Evolutionary conservation across 2,888 invertebrate genomes (phyloP), one percentile per base, ranked within the genome.

Genomic region (Macrosiphum euphorbiae): DNA sequence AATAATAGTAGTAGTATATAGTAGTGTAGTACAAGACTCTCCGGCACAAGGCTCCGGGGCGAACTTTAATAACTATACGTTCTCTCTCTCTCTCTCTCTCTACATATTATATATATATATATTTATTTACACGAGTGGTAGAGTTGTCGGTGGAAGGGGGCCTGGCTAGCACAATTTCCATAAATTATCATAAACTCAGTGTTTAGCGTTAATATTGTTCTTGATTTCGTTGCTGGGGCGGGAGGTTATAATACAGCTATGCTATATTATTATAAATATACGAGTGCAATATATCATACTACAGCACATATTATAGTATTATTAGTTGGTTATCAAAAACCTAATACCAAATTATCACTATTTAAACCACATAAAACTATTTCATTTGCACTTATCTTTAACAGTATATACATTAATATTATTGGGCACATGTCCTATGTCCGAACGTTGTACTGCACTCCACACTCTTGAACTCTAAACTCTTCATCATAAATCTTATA

Each of bases 121-220:
- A 78, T 58, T 0, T 91, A 67, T 85, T 16, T 85, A 55, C 24
- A 44, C 35, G 16, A 41, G n/a, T 41, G 35, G 47, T 3, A n/a
- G 78, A n/a, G 88, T 10, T 1, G 11, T 44, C 5, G 50, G 13
- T 16, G 13, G 13, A 35, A 52, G 55, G 35, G n/a, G 61, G 85
- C 28, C 11, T 35, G 35, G 78, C 78, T 20, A 87, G 10, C 61
- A 13, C 35, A 0, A 58, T 93, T 93, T 93, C 47, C 93, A 93
- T 93, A 93, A 93, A 93, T 93, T 93, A 93, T 93, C 90, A 93
- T 93, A 93, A 90, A 90, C 89, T 85, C 85, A 8, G 93, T 85
- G 93, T 89, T 93, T 85, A 90, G 47, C 93, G 58, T 78, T 92
- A 92, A 92, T 88, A 88, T 88, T 55, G 78, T 93, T 93, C 92